Percentiles rank a stretch among this genome's conserved stretches.
phyloP scores from a whole-genome alignment of 2,113 vertebrate species.

The Proteles cristata region DNA sequence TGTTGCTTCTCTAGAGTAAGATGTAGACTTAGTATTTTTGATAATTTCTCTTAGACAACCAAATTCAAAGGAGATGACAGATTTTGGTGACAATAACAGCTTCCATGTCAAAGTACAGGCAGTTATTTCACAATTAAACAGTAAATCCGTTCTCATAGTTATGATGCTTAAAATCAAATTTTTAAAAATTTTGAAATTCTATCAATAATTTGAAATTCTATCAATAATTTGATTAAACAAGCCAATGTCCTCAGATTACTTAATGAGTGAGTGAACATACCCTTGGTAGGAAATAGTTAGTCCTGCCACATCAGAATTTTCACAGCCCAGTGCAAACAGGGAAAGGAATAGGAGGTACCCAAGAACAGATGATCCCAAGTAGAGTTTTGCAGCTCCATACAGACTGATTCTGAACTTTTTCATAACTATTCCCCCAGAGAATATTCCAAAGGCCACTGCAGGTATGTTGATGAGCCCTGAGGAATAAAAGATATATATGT shows the following conservation, averaged over 20 bases:
- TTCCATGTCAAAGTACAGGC: background rate
- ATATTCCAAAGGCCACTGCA: conserved; percentile 95
- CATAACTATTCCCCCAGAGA: conserved; percentile 94
- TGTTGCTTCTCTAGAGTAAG: background rate
- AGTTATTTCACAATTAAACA: background rate
- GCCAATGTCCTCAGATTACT: background rate
- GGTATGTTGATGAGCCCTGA: conserved; percentile 95
- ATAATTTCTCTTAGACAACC: background rate
- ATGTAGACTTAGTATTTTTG: background rate
- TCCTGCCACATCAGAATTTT: conserved; percentile 92
- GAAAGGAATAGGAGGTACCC: conserved; percentile 93
- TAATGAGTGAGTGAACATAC: conserved; percentile 82
- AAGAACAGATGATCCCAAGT: conserved; percentile 90
- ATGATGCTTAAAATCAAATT: background rate
- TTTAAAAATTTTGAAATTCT: background rate
- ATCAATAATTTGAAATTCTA: background rate
- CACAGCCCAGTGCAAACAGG: conserved; percentile 92
- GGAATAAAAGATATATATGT: conserved; percentile 31
- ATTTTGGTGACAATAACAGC: background rate
- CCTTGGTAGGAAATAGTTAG: conserved; percentile 91
- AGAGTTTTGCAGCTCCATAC: conserved; percentile 92
- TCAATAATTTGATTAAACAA: background rate
- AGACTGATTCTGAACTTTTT: conserved; percentile 91
- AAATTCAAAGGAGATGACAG: background rate
- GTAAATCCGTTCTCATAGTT: background rate